These are phyloP conservation scores for Salmo trutta DNA, from an alignment of 2,797 vertebrate species.

Conservation along the genomic window DNA sequence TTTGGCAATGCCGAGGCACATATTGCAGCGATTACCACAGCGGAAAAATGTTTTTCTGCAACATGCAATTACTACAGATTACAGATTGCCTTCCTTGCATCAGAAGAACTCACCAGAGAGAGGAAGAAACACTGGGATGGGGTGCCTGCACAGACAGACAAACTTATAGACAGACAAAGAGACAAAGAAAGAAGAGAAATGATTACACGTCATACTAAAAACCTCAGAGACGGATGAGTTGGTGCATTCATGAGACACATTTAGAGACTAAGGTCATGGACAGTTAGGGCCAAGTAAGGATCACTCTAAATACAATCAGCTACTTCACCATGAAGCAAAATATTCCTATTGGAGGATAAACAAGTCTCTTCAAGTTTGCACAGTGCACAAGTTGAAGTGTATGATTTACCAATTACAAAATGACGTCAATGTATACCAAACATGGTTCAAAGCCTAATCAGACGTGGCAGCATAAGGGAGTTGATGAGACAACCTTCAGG, in stretches of 20 bases:
- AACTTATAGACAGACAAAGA: slow-evolving; percentile 52
- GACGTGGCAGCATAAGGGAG: background rate
- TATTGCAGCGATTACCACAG: slow-evolving; percentile 83
- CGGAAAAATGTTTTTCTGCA: slow-evolving; percentile 85
- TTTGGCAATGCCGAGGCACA: slow-evolving; percentile 80
- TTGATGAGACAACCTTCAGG: slow-evolving; percentile 42
- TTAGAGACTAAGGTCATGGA: slow-evolving; percentile 59
- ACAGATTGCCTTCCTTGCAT: slow-evolving; percentile 81
- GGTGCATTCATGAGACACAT: slow-evolving; percentile 74
- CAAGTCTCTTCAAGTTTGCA: no score
- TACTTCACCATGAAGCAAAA: slow-evolving; percentile 22
- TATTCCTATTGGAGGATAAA: background rate
- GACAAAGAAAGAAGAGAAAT: slow-evolving; percentile 75
- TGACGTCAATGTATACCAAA: slow-evolving; percentile 31
- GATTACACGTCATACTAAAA: slow-evolving; percentile 76
- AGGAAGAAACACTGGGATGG: slow-evolving; percentile 19
- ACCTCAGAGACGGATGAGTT: slow-evolving; percentile 67
- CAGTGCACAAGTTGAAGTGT: background rate
- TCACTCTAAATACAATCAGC: slow-evolving; percentile 47
- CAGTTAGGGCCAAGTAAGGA: slow-evolving; percentile 68
- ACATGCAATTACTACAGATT: slow-evolving; percentile 85
- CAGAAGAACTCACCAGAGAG: slow-evolving; percentile 73
- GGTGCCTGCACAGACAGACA: slow-evolving; percentile 39
- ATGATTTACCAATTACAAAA: slow-evolving; percentile 16
- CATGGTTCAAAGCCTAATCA: background rate